Conservation (phyloP, 2,888 invertebrate genomes). For the Gastracanthus pulcherrimus region DNA sequence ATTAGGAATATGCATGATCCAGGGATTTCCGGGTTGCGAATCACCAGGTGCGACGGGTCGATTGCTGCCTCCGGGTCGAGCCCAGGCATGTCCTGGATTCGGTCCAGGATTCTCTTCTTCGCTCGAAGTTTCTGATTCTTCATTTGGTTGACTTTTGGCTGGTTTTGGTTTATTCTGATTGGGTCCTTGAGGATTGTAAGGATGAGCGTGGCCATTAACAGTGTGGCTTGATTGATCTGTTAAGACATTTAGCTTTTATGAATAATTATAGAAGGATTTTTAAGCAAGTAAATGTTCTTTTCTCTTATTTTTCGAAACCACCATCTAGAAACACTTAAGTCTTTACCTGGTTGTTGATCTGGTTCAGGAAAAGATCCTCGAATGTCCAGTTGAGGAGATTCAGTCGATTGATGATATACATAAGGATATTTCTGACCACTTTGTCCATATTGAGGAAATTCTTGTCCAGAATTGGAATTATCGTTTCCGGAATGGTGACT, state of each 20-base stretch:
- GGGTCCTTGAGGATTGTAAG: constrained; percentile 6
- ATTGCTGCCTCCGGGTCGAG: not conserved
- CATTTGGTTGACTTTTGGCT: not conserved
- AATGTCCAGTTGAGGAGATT: not conserved
- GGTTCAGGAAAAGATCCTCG: not conserved
- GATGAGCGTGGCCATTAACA: constrained; percentile 42
- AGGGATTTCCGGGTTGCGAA: not conserved
- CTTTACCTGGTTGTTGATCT: constrained; percentile 35
- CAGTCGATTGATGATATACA: constrained; percentile 8
- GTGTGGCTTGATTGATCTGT: not conserved
- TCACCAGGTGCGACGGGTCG: not conserved
- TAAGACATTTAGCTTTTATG: not conserved
- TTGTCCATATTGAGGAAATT: not conserved
- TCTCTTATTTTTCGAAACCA: not conserved
- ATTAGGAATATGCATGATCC: not conserved
- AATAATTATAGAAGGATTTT: not conserved
- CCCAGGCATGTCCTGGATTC: constrained; percentile 19
- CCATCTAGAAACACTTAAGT: not conserved
- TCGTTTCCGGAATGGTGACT: not conserved
- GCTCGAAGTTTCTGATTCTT: not conserved
- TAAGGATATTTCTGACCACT: not conserved
- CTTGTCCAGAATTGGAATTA: not conserved
- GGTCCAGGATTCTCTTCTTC: not conserved
- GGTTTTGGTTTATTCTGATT: not conserved
- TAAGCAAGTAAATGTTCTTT: not conserved